Base-by-base conservation (phyloP, 2,113 vertebrate genomes). In the Ceuthmochares aereus region DNA sequence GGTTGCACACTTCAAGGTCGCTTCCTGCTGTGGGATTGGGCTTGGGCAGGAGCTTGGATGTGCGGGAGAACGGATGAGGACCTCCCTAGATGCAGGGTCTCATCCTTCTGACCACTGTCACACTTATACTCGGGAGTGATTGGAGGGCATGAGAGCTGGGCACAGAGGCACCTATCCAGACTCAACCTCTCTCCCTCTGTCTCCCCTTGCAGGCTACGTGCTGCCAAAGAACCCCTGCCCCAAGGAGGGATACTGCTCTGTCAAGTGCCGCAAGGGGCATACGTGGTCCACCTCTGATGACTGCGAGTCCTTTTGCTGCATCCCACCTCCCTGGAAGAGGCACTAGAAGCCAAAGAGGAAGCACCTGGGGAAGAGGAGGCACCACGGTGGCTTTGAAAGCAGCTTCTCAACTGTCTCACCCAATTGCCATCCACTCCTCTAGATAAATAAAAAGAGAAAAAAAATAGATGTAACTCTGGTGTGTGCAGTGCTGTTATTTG, bases 271-370 rank as follows among this genome's bases (percentile, higher is more conserved):
- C 13, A 73, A 63, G 79, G 11, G 0, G 1, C 49, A 95, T 1
- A 2, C 5, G 3, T 68, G 20, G 76, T 52, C 56, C 60, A 14
- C 11, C 27, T 54, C 95, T 3, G 4, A 6, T 0, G 66, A 95
- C 90, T 96, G 95, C 87, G 81, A 90, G 74, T 18, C 15, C 54
- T 77, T 37, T 49, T 96, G 95, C 90, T 96, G 95, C 59, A 4
- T 96, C 49, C 95, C 95, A 0, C 29, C 15, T 0, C 1, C 6
- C 69, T 69, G 51, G 79, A 93, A 96, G 69, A 49, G 21, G 7
- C 93, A 96, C 29, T 94, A 88, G 45, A 49, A 51, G 73, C 64
- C 3, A 8, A 26, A 58, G 7, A 73, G 11, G 74, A 70, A 68
- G 34, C 20, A 6, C 2, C 12, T 26, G 77, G 16, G 42, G 63